Conservation (phyloP, 92 coral and sea anemone genomes). For the Scolanthus callimorphus region DNA sequence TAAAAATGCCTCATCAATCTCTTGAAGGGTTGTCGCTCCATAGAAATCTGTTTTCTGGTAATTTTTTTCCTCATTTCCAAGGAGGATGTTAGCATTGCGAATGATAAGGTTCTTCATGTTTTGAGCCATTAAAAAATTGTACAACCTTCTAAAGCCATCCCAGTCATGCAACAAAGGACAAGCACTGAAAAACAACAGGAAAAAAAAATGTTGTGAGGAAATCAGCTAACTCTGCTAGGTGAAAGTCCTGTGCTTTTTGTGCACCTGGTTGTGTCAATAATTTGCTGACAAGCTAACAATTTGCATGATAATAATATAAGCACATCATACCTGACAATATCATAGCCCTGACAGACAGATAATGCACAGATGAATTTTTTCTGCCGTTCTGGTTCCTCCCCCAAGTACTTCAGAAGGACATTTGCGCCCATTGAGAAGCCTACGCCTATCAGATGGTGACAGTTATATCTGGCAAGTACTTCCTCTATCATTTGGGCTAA, state of each 20-base stretch:
- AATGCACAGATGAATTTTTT: conserved; percentile 78
- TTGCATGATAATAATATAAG: too few relatives aligned
- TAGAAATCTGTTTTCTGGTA: conserved; percentile 48
- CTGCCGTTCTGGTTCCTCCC: conserved; percentile 80
- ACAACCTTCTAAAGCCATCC: conserved; percentile 83
- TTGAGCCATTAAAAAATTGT: conserved; percentile 86
- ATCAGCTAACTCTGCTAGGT: too few relatives aligned
- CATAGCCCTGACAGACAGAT: conserved; percentile 98
- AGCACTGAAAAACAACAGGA: conserved; percentile 69
- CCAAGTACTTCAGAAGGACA: conserved; percentile 85
- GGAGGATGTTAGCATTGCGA: conserved; percentile 67
- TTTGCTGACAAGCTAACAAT: too few relatives aligned
- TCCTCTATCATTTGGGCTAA: conserved; percentile 68
- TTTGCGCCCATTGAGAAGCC: conserved; percentile 99
- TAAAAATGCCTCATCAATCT: conserved; percentile 72
- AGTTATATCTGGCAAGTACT: conserved; percentile 47
- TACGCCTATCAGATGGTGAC: conserved; percentile 72
- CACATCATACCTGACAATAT: conserved; percentile 82
- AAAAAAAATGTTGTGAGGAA: too few relatives aligned
- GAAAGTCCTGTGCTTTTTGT: too few relatives aligned
- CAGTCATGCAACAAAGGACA: conserved; percentile 66
- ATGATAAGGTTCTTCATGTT: conserved; percentile 66
- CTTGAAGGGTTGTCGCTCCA: conserved; percentile 64
- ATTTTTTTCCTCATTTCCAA: conserved; percentile 51
- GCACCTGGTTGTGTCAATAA: too few relatives aligned